Percentiles rank a stretch among this genome's conserved stretches.
These are phyloP conservation scores for Hyaena hyaena DNA, from an alignment of 2,113 vertebrate genomes.

Conservation along the genomic window DNA sequence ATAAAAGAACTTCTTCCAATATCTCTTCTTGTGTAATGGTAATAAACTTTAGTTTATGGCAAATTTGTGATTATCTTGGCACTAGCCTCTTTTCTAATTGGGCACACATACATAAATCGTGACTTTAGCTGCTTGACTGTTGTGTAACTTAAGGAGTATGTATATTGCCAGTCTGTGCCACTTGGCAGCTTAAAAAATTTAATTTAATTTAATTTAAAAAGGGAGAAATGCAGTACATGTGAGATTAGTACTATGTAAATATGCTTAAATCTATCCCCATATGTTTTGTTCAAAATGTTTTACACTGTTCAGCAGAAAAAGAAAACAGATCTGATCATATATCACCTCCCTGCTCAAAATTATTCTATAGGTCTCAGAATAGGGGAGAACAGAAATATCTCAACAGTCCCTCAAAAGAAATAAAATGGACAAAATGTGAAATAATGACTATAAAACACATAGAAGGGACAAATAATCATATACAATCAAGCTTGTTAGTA, in stretches of 20 bases:
- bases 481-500: not conserved
- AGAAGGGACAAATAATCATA: not conserved
- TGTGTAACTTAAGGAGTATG: slow-evolving; percentile 78
- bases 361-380: slow-evolving; percentile 9
- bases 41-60: slow-evolving; percentile 65
- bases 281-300: slow-evolving; percentile 78
- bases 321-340: slow-evolving; percentile 63
- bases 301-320: slow-evolving; percentile 61
- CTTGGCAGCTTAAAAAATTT: slow-evolving; percentile 83
- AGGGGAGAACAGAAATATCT: not conserved
- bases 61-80: slow-evolving; percentile 76
- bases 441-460: not conserved
- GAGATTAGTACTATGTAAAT: slow-evolving; percentile 78
- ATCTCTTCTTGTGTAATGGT: slow-evolving; percentile 25
- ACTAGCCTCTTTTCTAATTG: slow-evolving; percentile 80
- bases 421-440: not conserved
- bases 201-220: slow-evolving; percentile 84
- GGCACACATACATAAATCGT: slow-evolving; percentile 76
- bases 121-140: slow-evolving; percentile 84
- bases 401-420: not conserved
- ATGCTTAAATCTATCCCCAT: slow-evolving; percentile 74
- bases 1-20: slow-evolving; percentile 24
- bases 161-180: slow-evolving; percentile 80
- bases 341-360: slow-evolving; percentile 1
- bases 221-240: slow-evolving; percentile 82